Conservation (phyloP, 1,140 invertebrate genomes). For the Scaptomyza montana region DNA sequence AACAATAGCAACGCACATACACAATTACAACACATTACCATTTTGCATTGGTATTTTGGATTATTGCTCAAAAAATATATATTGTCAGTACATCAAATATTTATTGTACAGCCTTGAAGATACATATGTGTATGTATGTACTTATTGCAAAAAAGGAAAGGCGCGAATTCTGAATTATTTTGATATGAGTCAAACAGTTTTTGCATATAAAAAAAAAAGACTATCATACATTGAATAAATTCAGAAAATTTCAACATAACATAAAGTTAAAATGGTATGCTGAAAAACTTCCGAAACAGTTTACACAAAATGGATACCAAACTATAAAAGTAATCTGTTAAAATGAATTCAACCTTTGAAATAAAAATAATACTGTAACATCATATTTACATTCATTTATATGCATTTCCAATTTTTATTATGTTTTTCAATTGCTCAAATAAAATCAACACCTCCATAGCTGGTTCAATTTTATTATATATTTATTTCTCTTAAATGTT, state of each 20-base stretch:
- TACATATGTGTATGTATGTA: no score
- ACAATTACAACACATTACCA: slow-evolving; percentile 4
- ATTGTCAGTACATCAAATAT: slow-evolving; percentile 64
- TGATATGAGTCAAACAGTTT: no score
- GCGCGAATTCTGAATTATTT: no score
- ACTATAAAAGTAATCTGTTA: not conserved
- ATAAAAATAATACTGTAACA: not conserved
- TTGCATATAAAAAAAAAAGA: no score
- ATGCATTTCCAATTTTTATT: not conserved
- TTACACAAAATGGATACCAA: not conserved
- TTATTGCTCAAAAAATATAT: slow-evolving; percentile 56
- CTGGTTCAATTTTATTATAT: not conserved
- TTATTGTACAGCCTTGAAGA: slow-evolving; percentile 45
- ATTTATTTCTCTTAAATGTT: no score
- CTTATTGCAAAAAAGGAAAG: slow-evolving; percentile 14
- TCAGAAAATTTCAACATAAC: not conserved
- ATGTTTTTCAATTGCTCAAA: not conserved
- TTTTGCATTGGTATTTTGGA: slow-evolving; percentile 58
- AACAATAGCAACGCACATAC: not conserved
- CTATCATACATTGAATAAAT: no score
- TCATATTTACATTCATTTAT: not conserved
- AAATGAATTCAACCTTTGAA: not conserved
- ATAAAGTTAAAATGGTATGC: not conserved
- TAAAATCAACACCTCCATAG: not conserved
- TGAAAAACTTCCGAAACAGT: not conserved